Evolutionary conservation across 2,888 invertebrate species (phyloP).

Genomic region (Eupithecia centaureata): DNA sequence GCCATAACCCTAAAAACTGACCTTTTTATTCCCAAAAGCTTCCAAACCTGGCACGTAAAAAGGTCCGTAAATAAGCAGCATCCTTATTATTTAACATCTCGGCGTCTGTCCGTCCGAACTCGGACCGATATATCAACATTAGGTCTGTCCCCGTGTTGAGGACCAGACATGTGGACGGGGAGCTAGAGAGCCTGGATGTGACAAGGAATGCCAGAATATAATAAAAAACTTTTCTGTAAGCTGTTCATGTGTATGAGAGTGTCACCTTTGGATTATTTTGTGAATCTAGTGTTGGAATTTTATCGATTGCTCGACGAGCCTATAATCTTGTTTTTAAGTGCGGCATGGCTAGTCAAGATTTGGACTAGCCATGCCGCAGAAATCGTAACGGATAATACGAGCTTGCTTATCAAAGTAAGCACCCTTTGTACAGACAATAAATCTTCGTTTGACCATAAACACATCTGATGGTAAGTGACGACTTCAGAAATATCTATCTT

Average conservation of each 20-base stretch:
- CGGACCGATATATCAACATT: conserved; percentile 82
- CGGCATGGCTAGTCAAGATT: too few relatives aligned
- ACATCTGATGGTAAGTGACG: too few relatives aligned
- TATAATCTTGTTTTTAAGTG: too few relatives aligned
- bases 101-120: conserved; percentile 74
- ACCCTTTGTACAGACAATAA: too few relatives aligned
- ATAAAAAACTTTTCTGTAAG: too few relatives aligned
- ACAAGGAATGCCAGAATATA: conserved; percentile 8
- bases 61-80: conserved; percentile 50
- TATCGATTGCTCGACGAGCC: too few relatives aligned
- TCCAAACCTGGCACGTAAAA: conserved; percentile 27
- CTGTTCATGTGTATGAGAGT: neutral
- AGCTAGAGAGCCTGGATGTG: conserved; percentile 51
- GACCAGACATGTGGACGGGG: conserved; percentile 54
- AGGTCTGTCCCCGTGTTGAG: conserved; percentile 71
- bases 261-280: neutral
- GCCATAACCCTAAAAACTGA: neutral
- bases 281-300: too few relatives aligned
- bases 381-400: neutral
- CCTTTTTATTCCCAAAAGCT: conserved; percentile 14
- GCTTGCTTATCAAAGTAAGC: neutral
- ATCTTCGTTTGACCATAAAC: too few relatives aligned
- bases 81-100: conserved; percentile 75
- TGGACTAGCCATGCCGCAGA: neutral
- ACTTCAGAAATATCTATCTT: too few relatives aligned